Evolutionary conservation across 2,888 invertebrate genomes (phyloP).

Genomic region (Homarus gammarus): DNA sequence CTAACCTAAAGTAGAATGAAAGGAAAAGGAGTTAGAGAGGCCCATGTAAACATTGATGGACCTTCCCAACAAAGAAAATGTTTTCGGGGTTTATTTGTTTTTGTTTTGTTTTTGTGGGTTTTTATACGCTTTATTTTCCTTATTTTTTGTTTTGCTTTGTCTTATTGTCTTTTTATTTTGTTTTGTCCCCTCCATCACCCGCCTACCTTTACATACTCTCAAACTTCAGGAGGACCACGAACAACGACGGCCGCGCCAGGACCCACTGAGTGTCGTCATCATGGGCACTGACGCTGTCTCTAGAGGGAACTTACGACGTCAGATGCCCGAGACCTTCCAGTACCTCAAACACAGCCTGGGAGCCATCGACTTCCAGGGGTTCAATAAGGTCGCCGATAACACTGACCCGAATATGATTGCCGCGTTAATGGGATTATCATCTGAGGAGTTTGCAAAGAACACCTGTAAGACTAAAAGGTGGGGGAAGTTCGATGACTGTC

Average conservation of each 20-base stretch:
- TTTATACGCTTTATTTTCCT: too few relatives aligned
- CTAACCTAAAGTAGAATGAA: too few relatives aligned
- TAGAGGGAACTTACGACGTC: constrained; percentile 29
- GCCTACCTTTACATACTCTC: too few relatives aligned
- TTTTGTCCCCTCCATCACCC: too few relatives aligned
- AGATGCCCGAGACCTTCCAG: constrained; percentile 42
- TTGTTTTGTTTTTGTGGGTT: too few relatives aligned
- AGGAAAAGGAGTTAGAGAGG: too few relatives aligned
- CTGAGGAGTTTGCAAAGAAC: constrained; percentile 83
- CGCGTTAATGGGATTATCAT: constrained; percentile 86
- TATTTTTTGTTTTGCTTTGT: too few relatives aligned
- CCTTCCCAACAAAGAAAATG: too few relatives aligned
- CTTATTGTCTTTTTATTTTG: too few relatives aligned
- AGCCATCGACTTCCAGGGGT: constrained; percentile 76
- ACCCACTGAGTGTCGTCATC: constrained; percentile 21
- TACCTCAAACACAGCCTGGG: constrained; percentile 6
- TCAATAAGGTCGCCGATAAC: constrained; percentile 91
- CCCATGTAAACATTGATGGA: too few relatives aligned
- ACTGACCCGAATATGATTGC: constrained; percentile 94
- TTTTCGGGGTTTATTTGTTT: too few relatives aligned
- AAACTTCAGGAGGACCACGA: background rate
- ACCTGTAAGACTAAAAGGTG: constrained; percentile 83
- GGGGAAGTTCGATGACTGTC: constrained; percentile 87
- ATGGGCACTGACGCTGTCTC: constrained; percentile 43
- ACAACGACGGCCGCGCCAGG: background rate